A percentile compares a stretch with the other conserved stretches of the same genome.
Evolutionary conservation across 2,888 invertebrate species (phyloP).

Genomic region (Epinotia demarniana): DNA sequence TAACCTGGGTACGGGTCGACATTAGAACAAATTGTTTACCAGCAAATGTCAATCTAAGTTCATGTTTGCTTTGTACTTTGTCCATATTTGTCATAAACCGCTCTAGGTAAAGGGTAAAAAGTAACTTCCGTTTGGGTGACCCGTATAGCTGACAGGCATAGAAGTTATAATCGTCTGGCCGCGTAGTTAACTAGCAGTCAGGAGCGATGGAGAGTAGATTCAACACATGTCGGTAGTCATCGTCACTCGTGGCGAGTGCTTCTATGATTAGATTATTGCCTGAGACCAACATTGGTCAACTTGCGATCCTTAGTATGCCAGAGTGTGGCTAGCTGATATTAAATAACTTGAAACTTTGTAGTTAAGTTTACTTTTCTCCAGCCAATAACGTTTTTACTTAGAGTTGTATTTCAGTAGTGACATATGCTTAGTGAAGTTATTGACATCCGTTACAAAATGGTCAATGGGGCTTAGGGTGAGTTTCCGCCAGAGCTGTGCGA

Average conservation of each 20-base stretch:
- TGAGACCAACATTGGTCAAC: not conserved
- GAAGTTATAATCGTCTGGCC: not conserved
- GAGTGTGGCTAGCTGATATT: not conserved
- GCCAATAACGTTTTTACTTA: not conserved
- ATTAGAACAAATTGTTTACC: slow-evolving; percentile 61
- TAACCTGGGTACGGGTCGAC: slow-evolving; percentile 54
- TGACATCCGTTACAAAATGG: no score
- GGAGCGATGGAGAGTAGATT: not conserved
- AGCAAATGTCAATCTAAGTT: slow-evolving; percentile 46
- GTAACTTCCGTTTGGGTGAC: not conserved
- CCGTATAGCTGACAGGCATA: not conserved
- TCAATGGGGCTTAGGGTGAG: no score
- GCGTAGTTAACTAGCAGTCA: not conserved
- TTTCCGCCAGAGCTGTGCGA: no score
- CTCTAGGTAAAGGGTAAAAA: not conserved
- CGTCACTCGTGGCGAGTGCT: not conserved
- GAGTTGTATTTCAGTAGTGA: not conserved
- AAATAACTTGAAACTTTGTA: not conserved
- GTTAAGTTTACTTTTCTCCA: no score
- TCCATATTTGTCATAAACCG: slow-evolving; percentile 16
- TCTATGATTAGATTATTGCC: not conserved
- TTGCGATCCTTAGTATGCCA: not conserved
- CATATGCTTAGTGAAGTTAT: no score
- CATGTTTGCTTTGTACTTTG: slow-evolving; percentile 35
- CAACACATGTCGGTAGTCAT: slow-evolving; percentile 1